Base-by-base conservation (phyloP, 2,797 vertebrate species). In the Acrocephalus scirpaceus region DNA sequence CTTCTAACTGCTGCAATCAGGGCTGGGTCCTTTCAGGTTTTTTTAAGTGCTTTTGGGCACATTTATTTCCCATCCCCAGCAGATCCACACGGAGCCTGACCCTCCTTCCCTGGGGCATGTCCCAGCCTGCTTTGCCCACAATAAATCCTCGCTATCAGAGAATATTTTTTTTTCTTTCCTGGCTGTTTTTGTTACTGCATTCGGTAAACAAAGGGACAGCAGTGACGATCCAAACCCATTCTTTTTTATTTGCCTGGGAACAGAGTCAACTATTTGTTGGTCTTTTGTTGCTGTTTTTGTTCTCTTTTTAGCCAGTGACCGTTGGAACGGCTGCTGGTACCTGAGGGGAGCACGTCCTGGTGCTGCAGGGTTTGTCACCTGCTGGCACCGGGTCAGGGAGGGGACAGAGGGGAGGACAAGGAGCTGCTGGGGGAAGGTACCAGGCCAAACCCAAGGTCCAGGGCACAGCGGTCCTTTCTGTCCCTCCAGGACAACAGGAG, bases 241-340 rank as follows among this genome's bases (percentile, higher is more conserved):
- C 85, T 83, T 73, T 90, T 91, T 65, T 97, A 83, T 97, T 97
- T 97, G 88, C 76, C 88, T 94, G 95, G 95, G 88, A 96, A 96
- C 89, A 23, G 78, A 90, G 60, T 95, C 96, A 96, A 97, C 81
- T 94, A 88, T 93, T 95, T 96, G 88, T 92, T 92, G 76, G 76
- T 48, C 82, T 95, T 92, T 84, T 93, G 76, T 80, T 81, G 76
- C 40, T 78, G 61, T 42, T 73, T 75, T 81, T 73, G 42, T 18
- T 67, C 74, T 82, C 61, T 48, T 60, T 54, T 78, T 44, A 86
- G 51, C 83, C 77, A 23, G 36, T 38, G 69, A 36, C 82, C 0
- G 0, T 84, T 94, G 66, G 23, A 81, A 25, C 1, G 3, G 77
- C 54, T 40, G 1, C 66, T 70, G 78, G 60, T 84, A 84, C 92